Conservation (phyloP, 2,888 invertebrate species). For the Ischnura elegans region DNA sequence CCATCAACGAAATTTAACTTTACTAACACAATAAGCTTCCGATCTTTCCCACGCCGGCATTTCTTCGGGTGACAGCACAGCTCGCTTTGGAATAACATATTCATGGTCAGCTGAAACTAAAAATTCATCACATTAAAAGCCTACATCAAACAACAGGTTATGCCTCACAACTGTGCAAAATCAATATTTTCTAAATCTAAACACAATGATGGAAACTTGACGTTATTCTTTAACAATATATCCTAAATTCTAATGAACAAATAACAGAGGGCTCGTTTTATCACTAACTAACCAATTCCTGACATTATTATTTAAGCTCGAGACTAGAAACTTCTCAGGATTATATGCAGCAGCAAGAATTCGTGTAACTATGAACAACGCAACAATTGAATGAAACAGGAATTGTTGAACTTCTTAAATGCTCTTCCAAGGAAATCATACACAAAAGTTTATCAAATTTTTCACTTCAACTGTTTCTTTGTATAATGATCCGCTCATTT, state of each 20-base stretch:
- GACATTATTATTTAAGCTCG: constrained; percentile 1
- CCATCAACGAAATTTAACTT: too few relatives aligned
- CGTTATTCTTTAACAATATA: too few relatives aligned
- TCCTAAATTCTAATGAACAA: too few relatives aligned
- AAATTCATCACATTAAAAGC: background rate
- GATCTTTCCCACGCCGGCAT: constrained; percentile 91
- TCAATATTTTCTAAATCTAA: too few relatives aligned
- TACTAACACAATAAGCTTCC: constrained; percentile 88
- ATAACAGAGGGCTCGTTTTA: background rate
- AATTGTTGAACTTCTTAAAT: background rate
- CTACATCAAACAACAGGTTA: background rate
- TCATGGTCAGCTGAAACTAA: constrained; percentile 80
- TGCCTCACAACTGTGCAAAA: too few relatives aligned
- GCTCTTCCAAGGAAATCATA: background rate
- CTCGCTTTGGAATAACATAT: constrained; percentile 83
- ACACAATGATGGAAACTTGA: too few relatives aligned
- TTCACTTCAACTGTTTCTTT: background rate
- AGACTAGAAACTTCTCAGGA: background rate
- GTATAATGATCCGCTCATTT: background rate
- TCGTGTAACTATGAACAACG: background rate
- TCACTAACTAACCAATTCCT: constrained; percentile 9
- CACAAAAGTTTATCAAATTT: background rate
- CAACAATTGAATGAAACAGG: background rate
- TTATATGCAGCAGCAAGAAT: too few relatives aligned
- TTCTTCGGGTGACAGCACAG: constrained; percentile 84